Percentiles rank a stretch among this genome's conserved stretches.
Evolutionary conservation across 2,113 vertebrate genomes (phyloP).

Genomic region (Rousettus leschenaultii): DNA sequence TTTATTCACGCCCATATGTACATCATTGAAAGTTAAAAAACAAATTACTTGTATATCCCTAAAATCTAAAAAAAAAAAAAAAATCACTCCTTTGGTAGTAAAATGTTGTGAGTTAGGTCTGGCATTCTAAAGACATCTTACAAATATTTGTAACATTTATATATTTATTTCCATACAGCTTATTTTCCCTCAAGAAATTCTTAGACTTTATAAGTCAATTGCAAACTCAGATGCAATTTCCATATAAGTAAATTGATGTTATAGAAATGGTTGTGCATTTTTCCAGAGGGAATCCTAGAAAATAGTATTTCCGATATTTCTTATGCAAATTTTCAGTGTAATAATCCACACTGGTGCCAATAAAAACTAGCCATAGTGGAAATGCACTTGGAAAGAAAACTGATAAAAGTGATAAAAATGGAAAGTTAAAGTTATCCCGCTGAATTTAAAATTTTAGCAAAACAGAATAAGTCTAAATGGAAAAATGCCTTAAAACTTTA

Average conservation of each 20-base stretch:
- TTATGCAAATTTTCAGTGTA: constrained; percentile 30
- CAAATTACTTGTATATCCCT: not conserved
- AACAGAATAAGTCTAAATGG: not conserved
- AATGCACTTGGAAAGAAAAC: not conserved
- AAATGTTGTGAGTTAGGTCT: not conserved
- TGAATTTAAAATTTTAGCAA: constrained; percentile 35
- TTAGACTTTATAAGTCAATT: not conserved
- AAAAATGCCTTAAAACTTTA: not conserved
- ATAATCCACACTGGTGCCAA: not conserved
- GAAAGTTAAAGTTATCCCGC: constrained; percentile 39
- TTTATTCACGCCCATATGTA: not conserved
- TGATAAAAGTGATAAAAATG: constrained; percentile 51
- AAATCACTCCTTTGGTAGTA: not conserved
- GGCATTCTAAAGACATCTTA: not conserved
- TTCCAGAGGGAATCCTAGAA: constrained; percentile 18
- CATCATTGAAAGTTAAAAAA: constrained; percentile 6
- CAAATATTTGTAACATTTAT: not conserved
- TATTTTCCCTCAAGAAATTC: not conserved
- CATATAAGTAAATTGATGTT: constrained; percentile 22
- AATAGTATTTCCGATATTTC: constrained; percentile 6
- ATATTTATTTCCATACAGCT: not conserved
- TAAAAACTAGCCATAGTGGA: constrained; percentile 27
- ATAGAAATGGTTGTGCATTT: constrained; percentile 23
- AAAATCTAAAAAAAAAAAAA: not conserved
- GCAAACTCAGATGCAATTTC: constrained; percentile 16